Conservation (phyloP, 2,888 invertebrate species). For the Tuberolachnus salignus region DNA sequence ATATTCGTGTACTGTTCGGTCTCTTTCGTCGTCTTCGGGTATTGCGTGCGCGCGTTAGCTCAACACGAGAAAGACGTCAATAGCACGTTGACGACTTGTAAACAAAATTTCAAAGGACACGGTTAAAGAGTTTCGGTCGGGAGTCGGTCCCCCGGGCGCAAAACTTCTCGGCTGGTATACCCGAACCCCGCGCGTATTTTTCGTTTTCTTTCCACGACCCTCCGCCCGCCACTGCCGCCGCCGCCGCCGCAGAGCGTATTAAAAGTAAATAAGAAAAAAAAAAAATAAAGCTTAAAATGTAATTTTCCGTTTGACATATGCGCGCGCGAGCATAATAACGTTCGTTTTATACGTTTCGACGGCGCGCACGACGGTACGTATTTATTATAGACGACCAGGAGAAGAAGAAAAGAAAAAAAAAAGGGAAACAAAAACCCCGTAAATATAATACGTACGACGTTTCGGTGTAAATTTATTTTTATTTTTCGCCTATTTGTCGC, state of each 20-base stretch:
- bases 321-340: not conserved
- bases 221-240: slow-evolving; percentile 12
- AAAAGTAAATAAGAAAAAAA: slow-evolving; percentile 24
- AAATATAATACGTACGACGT: no score
- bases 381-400: no score
- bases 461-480: no score
- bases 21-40: no score
- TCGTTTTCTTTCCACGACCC: no score
- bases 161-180: not conserved
- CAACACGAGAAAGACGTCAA: slow-evolving; percentile 37
- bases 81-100: slow-evolving; percentile 26
- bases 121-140: slow-evolving; percentile 21
- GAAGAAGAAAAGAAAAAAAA: no score
- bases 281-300: slow-evolving; percentile 11
- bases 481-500: no score
- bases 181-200: not conserved
- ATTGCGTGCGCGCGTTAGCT: no score
- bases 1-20: no score
- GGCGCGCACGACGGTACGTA: no score
- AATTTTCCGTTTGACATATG: slow-evolving; percentile 49
- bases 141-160: slow-evolving; percentile 23
- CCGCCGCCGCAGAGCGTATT: not conserved
- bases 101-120: slow-evolving; percentile 46
- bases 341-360: no score
- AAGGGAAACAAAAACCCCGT: no score